A percentile compares a stretch with the other conserved stretches of the same genome.
Conservation (phyloP, 2,888 invertebrate species). For the Cheilosia pagana region DNA sequence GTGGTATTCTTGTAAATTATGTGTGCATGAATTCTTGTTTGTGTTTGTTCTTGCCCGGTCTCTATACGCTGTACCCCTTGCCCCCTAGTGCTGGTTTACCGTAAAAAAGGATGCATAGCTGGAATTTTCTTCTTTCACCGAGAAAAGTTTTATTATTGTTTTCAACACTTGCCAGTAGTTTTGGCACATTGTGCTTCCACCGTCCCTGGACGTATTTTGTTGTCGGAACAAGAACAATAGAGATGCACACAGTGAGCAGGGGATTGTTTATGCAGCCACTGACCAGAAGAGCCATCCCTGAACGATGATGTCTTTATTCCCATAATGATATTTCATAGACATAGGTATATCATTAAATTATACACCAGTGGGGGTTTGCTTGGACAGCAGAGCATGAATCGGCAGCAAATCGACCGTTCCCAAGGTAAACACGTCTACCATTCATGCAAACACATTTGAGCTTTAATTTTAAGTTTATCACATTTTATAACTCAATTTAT, state of each 20-base stretch:
- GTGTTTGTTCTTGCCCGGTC: conserved; percentile 64
- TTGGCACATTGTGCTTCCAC: conserved; percentile 56
- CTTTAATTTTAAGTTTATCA: neutral
- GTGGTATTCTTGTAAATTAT: conserved; percentile 69
- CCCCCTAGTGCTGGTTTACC: neutral
- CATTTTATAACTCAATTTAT: conserved; percentile 46
- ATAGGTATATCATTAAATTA: conserved; percentile 28
- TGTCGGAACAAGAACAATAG: conserved; percentile 3
- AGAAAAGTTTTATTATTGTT: conserved; percentile 64
- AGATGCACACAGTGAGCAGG: too few species aligned
- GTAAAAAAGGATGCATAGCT: conserved; percentile 54
- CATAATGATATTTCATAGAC: conserved; percentile 37
- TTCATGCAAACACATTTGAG: neutral
- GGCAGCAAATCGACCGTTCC: neutral
- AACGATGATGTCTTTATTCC: conserved; percentile 34
- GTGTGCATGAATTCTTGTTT: conserved; percentile 69
- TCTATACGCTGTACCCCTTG: conserved; percentile 39
- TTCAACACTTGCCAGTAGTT: conserved; percentile 64
- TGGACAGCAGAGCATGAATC: neutral
- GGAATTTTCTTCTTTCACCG: conserved; percentile 48
- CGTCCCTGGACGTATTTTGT: conserved; percentile 39
- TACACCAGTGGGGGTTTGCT: neutral
- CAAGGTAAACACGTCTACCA: neutral
- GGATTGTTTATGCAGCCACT: conserved; percentile 49
- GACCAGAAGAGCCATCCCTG: conserved; percentile 52